Conservation (phyloP, 2,113 vertebrate genomes). For the Dinomys branickii region DNA sequence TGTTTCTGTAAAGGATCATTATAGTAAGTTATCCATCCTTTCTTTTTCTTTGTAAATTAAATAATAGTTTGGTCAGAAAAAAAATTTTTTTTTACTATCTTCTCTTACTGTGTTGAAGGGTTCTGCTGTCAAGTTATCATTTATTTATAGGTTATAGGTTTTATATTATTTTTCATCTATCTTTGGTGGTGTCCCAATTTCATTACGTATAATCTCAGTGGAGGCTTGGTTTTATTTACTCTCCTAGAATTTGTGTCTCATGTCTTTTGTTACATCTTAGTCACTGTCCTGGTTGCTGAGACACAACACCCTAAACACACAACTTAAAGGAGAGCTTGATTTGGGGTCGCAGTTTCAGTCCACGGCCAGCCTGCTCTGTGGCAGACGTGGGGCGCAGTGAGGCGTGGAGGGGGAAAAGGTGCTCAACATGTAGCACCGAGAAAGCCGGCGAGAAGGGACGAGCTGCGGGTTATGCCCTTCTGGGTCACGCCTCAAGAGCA, state of each 20-base stretch:
- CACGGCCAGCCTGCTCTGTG: neutral
- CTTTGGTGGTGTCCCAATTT: neutral
- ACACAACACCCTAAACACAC: neutral
- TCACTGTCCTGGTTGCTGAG: neutral
- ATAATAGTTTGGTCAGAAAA: neutral
- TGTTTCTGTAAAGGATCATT: no score
- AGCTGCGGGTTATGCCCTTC: no score
- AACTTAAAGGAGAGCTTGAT: neutral
- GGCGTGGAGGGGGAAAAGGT: neutral
- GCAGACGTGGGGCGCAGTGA: neutral
- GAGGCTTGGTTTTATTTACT: conserved; percentile 26
- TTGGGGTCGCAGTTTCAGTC: neutral
- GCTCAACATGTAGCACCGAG: neutral
- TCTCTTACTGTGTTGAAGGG: neutral
- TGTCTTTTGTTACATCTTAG: neutral
- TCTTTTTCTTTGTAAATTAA: neutral
- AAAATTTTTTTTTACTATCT: neutral
- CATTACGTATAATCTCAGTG: neutral
- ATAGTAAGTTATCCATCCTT: no score
- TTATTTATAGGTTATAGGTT: conserved; percentile 20
- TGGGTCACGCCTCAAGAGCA: no score
- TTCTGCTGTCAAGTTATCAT: conserved; percentile 2
- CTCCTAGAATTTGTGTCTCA: neutral
- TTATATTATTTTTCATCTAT: conserved; percentile 32
- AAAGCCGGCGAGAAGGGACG: no score